Conservation (phyloP, 2,113 vertebrate genomes). For the Saimiri boliviensis region DNA sequence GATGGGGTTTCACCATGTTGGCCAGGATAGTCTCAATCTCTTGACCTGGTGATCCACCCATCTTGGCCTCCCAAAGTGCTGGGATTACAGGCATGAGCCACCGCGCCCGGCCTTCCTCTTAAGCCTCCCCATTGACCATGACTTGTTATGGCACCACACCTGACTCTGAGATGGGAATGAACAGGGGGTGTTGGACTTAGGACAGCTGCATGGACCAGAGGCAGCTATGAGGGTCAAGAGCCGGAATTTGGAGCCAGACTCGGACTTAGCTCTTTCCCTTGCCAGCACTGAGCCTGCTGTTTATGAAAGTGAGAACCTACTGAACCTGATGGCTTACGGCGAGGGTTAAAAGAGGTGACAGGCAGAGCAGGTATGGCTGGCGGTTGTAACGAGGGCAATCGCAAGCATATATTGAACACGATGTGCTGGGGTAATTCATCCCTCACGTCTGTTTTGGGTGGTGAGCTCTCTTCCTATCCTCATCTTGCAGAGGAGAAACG, state of each 20-base stretch:
- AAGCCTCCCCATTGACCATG: background rate
- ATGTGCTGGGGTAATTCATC: rapidly evolving
- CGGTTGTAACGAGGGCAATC: background rate
- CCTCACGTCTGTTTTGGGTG: background rate
- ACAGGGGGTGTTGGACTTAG: background rate
- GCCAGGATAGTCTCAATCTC: too few relatives aligned
- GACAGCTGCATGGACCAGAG: background rate
- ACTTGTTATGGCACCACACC: background rate
- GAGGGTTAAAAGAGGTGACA: background rate
- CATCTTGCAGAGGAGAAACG: background rate
- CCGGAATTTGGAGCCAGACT: background rate
- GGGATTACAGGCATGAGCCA: too few relatives aligned
- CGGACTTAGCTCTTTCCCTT: background rate
- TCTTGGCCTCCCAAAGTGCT: too few relatives aligned
- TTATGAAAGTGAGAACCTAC: background rate
- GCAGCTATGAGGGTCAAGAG: background rate
- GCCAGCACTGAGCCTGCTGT: background rate
- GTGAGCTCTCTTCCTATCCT: background rate
- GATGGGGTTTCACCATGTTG: too few relatives aligned
- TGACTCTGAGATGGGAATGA: background rate
- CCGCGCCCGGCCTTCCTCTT: background rate
- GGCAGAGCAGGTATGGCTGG: background rate
- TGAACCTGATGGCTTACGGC: background rate
- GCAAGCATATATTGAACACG: rapidly evolving
- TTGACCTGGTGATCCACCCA: too few relatives aligned